A percentile compares a stretch with the other conserved stretches of the same genome.
phyloP scores from a whole-genome alignment of 2,888 invertebrate species.

The Tetragonula carbonaria region DNA sequence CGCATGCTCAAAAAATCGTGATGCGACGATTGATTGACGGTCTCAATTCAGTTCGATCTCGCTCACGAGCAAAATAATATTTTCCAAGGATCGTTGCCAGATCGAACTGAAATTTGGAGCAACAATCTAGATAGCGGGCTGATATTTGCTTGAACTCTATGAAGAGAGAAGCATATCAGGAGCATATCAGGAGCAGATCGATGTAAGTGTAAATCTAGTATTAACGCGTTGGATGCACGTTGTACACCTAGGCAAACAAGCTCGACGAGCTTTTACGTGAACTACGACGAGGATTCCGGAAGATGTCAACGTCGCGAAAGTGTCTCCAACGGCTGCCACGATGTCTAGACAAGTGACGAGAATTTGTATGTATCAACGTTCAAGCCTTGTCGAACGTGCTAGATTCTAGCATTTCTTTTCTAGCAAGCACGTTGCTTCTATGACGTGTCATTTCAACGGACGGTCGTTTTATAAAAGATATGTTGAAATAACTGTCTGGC shows the following conservation, averaged over 20 bases:
- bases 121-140: too few relatives aligned
- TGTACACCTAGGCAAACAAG: background rate
- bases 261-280: background rate
- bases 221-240: slow-evolving; percentile 31
- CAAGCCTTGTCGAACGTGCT: background rate
- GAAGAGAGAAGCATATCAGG: too few relatives aligned
- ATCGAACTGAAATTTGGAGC: too few relatives aligned
- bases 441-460: background rate
- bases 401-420: background rate
- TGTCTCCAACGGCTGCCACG: background rate
- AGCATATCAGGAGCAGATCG: too few relatives aligned
- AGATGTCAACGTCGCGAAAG: background rate
- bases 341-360: background rate
- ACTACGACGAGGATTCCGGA: slow-evolving; percentile 3
- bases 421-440: background rate
- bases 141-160: too few relatives aligned
- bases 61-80: too few relatives aligned
- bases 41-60: too few relatives aligned
- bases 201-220: too few relatives aligned
- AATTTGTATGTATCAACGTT: background rate
- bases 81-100: too few relatives aligned
- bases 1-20: too few relatives aligned
- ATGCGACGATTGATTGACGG: too few relatives aligned
- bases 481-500: background rate
- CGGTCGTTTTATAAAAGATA: background rate